These are phyloP conservation scores for Hycleus cichorii DNA, from an alignment of 1,140 invertebrate species.

Conservation along the genomic window DNA sequence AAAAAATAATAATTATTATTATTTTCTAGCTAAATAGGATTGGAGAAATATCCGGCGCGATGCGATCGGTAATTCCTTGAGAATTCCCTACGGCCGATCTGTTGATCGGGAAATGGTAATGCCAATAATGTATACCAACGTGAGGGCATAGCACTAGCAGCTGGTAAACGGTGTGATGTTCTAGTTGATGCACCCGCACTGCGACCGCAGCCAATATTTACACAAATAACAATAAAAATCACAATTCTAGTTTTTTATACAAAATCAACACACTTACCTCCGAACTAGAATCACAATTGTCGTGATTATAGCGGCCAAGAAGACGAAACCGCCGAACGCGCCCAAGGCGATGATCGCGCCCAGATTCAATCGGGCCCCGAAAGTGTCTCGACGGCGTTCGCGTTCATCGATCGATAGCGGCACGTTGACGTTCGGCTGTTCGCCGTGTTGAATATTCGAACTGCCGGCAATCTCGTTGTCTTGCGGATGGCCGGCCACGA, in stretches of 20 bases:
- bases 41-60: constrained; percentile 80
- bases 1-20: not conserved
- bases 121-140: constrained; percentile 84
- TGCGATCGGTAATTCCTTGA: constrained; percentile 62
- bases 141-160: constrained; percentile 54
- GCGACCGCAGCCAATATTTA: constrained; percentile 20
- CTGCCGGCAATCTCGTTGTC: constrained; percentile 50
- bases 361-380: constrained; percentile 70
- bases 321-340: constrained; percentile 83
- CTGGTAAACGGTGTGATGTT: constrained; percentile 44
- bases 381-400: constrained; percentile 50
- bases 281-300: constrained; percentile 81
- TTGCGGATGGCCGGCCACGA: constrained; percentile 56
- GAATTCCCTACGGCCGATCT: constrained; percentile 76
- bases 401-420: constrained; percentile 58
- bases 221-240: not conserved
- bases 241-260: not conserved
- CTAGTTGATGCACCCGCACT: constrained; percentile 43
- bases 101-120: constrained; percentile 85
- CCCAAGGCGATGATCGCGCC: constrained; percentile 83
- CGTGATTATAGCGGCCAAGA: constrained; percentile 81
- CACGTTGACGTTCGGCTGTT: constrained; percentile 57
- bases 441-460: constrained; percentile 46
- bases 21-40: constrained; percentile 42
- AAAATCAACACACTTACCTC: constrained; percentile 59